phyloP scores from a whole-genome alignment of 2,113 vertebrate species.

The Merops nubicus region DNA sequence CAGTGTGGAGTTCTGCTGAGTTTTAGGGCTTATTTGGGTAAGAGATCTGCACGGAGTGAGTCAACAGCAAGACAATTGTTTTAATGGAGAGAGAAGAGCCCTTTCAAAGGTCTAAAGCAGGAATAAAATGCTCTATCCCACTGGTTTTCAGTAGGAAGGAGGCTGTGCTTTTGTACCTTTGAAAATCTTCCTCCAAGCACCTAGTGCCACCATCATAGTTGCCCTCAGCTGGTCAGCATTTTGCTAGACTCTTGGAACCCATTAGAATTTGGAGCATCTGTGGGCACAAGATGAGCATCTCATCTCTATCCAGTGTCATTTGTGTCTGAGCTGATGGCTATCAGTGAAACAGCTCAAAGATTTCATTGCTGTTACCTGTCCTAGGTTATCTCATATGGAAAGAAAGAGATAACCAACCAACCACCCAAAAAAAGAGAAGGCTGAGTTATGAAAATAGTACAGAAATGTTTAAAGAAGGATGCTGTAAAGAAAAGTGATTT shows the following conservation, averaged over 20 bases:
- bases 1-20: neutral
- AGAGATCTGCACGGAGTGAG: neutral
- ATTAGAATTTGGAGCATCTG: neutral
- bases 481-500: neutral
- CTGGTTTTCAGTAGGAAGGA: neutral
- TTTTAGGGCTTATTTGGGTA: neutral
- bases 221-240: neutral
- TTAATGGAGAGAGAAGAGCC: neutral
- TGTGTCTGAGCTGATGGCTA: neutral
- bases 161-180: neutral
- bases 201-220: neutral
- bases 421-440: neutral
- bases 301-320: neutral
- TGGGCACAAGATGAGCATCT: neutral
- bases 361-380: neutral
- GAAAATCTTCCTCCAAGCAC: neutral
- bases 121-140: neutral
- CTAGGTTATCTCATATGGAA: neutral
- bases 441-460: neutral
- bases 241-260: neutral
- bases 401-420: neutral
- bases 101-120: neutral
- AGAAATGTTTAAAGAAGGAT: neutral
- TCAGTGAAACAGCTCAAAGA: neutral
- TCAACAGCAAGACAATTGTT: neutral